Evolutionary conservation across 2,888 invertebrate genomes (phyloP).

Genomic region (Oeneis ivallda): DNA sequence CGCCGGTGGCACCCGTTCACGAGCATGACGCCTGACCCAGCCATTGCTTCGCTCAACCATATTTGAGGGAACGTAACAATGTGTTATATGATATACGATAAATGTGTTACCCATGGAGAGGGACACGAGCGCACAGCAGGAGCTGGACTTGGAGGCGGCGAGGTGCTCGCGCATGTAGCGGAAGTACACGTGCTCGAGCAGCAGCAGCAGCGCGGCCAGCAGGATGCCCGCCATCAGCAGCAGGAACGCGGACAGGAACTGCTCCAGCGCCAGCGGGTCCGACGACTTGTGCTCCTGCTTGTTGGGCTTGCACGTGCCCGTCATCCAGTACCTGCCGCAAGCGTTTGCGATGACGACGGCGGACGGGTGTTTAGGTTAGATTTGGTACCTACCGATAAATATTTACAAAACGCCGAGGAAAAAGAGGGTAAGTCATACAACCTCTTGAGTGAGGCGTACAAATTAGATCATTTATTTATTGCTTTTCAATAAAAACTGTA

Average conservation of each 20-base stretch:
- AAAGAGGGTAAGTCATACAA: no score
- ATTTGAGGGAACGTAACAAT: no score
- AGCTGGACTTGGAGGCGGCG: constrained; percentile 93
- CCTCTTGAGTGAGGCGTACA: no score
- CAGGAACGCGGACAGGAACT: constrained; percentile 98
- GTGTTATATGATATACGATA: no score
- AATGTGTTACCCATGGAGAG: constrained; percentile 91
- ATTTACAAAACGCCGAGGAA: no score
- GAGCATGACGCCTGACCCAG: no score
- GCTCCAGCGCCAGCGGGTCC: constrained; percentile 94
- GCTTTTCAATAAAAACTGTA: no score
- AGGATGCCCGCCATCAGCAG: constrained; percentile 97
- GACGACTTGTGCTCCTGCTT: constrained; percentile 95
- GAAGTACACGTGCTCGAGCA: constrained; percentile 97
- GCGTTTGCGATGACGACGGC: not conserved
- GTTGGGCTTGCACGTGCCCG: constrained; percentile 96
- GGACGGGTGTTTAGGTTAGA: not conserved
- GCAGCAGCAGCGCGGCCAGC: constrained; percentile 91
- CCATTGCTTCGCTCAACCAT: no score
- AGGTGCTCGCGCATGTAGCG: constrained; percentile 94
- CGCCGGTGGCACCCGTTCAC: no score
- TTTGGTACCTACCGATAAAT: not conserved
- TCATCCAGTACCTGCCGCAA: constrained; percentile 93
- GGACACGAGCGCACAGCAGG: constrained; percentile 96
- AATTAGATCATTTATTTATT: no score